A percentile compares a stretch with the other conserved stretches of the same genome.
These are phyloP conservation scores for Meloidogyne chitwoodi DNA, from an alignment of 1,140 invertebrate genomes.

Conservation along the genomic window DNA sequence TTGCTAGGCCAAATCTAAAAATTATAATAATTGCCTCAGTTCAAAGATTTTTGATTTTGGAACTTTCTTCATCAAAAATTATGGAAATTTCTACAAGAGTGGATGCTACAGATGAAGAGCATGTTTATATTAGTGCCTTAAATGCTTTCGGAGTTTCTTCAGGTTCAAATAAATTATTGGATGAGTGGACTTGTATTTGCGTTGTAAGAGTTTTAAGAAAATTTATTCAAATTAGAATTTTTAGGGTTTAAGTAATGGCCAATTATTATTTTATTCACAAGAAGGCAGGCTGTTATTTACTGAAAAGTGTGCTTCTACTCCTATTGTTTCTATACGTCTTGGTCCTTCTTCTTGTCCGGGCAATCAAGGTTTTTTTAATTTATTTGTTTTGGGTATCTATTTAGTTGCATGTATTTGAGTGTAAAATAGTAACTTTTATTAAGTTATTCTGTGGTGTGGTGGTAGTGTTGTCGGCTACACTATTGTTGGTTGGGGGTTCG, in stretches of 20 bases:
- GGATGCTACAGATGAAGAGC: not conserved
- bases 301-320: slow-evolving; percentile 20
- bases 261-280: slow-evolving; percentile 35
- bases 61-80: not conserved
- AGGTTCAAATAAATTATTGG: not conserved
- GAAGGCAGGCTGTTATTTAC: slow-evolving; percentile 23
- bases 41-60: slow-evolving; percentile 27
- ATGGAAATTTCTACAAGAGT: slow-evolving; percentile 18
- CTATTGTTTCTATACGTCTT: slow-evolving; percentile 9
- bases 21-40: slow-evolving; percentile 15
- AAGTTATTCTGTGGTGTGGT: no score
- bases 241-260: slow-evolving; percentile 29
- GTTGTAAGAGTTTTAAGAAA: not conserved
- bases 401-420: no score
- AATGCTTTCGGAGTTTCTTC: slow-evolving; percentile 12
- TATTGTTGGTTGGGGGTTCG: no score
- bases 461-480: no score
- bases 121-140: not conserved
- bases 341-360: slow-evolving; percentile 25
- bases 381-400: no score
- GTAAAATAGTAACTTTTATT: no score
- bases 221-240: not conserved
- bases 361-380: slow-evolving; percentile 25
- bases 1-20: slow-evolving; percentile 17
- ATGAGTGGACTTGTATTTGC: slow-evolving; percentile 38